Base-by-base conservation (phyloP, 2,888 invertebrate species). In the Microctonus hyperodae region DNA sequence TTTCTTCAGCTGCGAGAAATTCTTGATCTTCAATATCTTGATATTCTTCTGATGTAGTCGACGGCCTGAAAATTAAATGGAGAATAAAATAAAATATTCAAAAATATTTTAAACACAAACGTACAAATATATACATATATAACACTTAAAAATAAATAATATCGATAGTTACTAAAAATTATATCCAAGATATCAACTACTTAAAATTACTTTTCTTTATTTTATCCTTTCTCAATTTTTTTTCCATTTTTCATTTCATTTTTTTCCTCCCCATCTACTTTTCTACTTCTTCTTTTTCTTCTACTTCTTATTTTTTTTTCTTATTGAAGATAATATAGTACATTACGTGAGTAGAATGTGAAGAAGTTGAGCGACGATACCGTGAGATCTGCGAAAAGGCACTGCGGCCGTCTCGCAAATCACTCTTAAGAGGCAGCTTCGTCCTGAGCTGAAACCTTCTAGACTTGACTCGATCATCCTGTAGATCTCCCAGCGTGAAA, bases 401-500 rank as follows among this genome's bases (percentile, higher is more conserved):
- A 88, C 86, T 74, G 89, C 87, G 0, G 93, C 90, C 16, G 90
- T 88, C 81, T 94, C 92, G 81, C 94, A 94, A 82, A 94, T 92
- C 75, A 90, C 88, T 76, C 91, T 88, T 73, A 93, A 85, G 75
- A 94, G 83, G 84, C 94, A 94, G 37, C 88, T 88, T 72, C 90
- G 88, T 23, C 81, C 82, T 64, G 79, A 76, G 33, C 75, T 75
- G 51, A 74, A 70, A 55, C 67, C 58, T 53, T 74, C 76, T 55
- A 81, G 73, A 31, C 72, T 71, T 62, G 76, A 74, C 68, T 79
- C 79, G 65, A 83, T 71, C 69, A 81, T 77, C 71, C 77, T 77
- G 74, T 83, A 83, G 61, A 81, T 72, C 69, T 82, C 81, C 79
- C 82, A 82, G 63, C 83, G 78, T 66, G 75, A 74, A 33, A 65